Evolutionary conservation across 2,888 invertebrate genomes (phyloP).

Genomic region (Machimus rusticus): DNA sequence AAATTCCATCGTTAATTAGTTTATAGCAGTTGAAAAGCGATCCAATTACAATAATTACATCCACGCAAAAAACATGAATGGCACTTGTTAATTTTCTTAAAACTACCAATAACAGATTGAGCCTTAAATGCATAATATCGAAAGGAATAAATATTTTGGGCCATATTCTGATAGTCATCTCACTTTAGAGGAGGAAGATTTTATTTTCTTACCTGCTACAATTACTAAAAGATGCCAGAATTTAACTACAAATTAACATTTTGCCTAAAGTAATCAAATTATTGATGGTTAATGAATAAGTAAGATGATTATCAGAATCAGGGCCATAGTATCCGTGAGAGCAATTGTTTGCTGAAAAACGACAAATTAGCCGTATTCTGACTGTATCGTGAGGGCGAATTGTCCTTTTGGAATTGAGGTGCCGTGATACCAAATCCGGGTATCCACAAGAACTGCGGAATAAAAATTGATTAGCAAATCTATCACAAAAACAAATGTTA

Average conservation of each 20-base stretch:
- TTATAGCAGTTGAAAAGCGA: background rate
- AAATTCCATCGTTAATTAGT: background rate
- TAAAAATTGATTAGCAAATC: background rate
- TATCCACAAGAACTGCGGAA: conserved; percentile 78
- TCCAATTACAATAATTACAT: background rate
- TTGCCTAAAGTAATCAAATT: too few species aligned
- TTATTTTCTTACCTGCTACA: too few species aligned
- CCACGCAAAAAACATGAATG: conserved; percentile 33
- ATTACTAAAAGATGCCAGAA: background rate
- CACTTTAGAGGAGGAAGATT: background rate
- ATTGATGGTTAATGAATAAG: too few species aligned
- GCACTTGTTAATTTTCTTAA: conserved; percentile 11
- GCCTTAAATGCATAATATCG: background rate
- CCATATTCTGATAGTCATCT: background rate
- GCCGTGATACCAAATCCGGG: conserved; percentile 90
- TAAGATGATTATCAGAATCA: background rate
- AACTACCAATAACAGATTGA: conserved; percentile 11
- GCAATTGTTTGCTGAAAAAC: background rate
- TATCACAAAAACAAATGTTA: background rate
- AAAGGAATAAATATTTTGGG: background rate
- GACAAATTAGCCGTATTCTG: conserved; percentile 80
- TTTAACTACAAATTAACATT: too few species aligned
- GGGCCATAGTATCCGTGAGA: background rate
- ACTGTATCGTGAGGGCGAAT: conserved; percentile 87
- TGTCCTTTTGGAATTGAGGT: conserved; percentile 82